Base-by-base conservation (phyloP, 2,888 invertebrate genomes). In the Stenichneumon culpator region DNA sequence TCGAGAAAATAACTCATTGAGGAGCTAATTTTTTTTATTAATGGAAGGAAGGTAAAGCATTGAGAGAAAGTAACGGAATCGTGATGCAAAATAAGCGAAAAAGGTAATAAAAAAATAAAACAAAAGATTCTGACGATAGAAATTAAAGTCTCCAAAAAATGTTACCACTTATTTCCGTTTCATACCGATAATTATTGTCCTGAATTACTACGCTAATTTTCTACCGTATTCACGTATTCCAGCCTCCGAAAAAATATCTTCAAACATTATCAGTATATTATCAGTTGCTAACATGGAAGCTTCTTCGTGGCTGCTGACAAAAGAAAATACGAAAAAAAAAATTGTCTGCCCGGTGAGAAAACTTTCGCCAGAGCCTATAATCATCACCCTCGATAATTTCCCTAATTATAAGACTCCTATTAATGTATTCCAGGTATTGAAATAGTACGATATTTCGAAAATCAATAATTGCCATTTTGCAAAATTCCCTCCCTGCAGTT, bases 1-100 rank as follows among this genome's bases (percentile, higher is more conserved):
- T 72, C 54, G 36, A 57, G 25, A 72, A 72, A 57, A 72, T 72
- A 36, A 11, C 14, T 39, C 36, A 7, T 4, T 6, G 57, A 16
- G 9, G 25, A 57, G 39, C n/a, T 22, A 72, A 72, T 39, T 11
- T 16, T 50, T 39, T 39, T 39, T 39, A 9, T 39, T 39, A 3
- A 39, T 11, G 39, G 39, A 39, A 9, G 11, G 11, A 39, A 39
- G 39, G 39, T 39, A 11, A 39, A 11, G 39, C 9, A 22, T 11
- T 11, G 19, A 3, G 22, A 19, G 22, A 54, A 54, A 54, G 22
- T 54, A 9, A 3, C 54, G 54, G 9, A 3, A 36, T 36, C 19
- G 14, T 4, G 36, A 39, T 39, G 39, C 11, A 39, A 39, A 11
- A 9, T 39, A 39, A 32, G 14, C 2, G 16, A n/a, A 28, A 63